A percentile compares a stretch with the other conserved stretches of the same genome.
These are phyloP conservation scores for Sturnus vulgaris DNA, from an alignment of 2,113 vertebrate genomes.

Conservation along the genomic window DNA sequence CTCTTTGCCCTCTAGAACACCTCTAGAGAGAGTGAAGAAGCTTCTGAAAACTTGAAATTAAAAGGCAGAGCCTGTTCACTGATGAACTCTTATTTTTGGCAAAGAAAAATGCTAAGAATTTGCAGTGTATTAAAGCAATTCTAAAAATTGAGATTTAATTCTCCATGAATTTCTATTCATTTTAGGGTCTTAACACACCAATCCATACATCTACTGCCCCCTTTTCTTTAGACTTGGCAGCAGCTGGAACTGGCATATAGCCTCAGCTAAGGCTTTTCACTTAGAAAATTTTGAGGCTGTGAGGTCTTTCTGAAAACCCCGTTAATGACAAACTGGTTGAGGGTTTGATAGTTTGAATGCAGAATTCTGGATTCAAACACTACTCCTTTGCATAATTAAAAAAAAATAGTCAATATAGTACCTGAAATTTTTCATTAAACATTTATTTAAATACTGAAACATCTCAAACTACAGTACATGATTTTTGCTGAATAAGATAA, in stretches of 20 bases:
- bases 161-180: not conserved
- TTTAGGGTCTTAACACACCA: not conserved
- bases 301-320: not conserved
- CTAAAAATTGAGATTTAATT: not conserved
- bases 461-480: not conserved
- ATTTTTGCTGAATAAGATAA: not conserved
- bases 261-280: not conserved
- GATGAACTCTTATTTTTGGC: not conserved
- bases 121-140: not conserved
- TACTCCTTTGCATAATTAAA: not conserved
- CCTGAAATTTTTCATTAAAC: not conserved
- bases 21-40: not conserved
- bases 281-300: not conserved
- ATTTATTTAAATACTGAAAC: not conserved
- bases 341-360: not conserved
- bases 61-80: not conserved
- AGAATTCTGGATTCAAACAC: not conserved
- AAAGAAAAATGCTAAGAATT: not conserved
- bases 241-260: not conserved
- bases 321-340: not conserved
- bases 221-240: not conserved
- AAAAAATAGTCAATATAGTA: accelerated
- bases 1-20: not conserved
- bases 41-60: not conserved
- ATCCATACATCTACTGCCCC: accelerated